Conservation (phyloP, 2,888 invertebrate species). For the Hetaerina titia region DNA sequence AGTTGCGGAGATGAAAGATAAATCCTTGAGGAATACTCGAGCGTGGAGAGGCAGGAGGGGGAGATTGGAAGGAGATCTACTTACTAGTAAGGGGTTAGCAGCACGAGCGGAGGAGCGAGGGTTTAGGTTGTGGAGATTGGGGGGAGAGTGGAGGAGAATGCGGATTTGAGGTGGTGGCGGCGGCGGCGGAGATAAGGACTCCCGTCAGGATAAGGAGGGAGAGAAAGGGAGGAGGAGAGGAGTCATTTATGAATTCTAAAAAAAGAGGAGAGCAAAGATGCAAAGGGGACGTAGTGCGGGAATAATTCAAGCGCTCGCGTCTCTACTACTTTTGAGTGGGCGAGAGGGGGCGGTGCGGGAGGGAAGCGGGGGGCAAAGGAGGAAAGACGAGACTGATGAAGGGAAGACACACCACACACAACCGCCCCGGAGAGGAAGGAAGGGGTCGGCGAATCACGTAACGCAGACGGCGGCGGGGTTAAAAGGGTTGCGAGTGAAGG, state of each 20-base stretch:
- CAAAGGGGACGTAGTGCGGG: background rate
- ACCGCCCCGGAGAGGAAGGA: background rate
- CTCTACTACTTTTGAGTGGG: background rate
- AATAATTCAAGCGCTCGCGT: background rate
- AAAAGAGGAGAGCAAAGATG: background rate
- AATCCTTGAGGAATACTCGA: background rate
- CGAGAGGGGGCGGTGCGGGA: no score
- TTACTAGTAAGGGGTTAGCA: background rate
- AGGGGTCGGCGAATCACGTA: background rate
- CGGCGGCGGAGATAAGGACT: background rate
- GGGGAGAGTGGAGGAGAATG: background rate
- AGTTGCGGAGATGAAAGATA: constrained; percentile 26
- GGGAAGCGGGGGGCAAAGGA: background rate
- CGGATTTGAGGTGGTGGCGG: background rate
- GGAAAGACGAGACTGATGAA: background rate
- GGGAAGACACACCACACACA: no score
- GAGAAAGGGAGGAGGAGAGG: background rate
- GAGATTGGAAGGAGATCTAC: background rate
- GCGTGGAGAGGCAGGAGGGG: background rate
- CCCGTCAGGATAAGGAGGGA: background rate
- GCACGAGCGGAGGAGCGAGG: background rate
- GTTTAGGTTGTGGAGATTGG: background rate
- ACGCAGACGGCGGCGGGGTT: background rate
- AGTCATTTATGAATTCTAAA: background rate
- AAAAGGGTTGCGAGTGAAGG: background rate